A percentile compares a stretch with the other conserved stretches of the same genome.
These are phyloP conservation scores for Acleris holmiana DNA, from an alignment of 2,888 invertebrate species.

Conservation along the genomic window DNA sequence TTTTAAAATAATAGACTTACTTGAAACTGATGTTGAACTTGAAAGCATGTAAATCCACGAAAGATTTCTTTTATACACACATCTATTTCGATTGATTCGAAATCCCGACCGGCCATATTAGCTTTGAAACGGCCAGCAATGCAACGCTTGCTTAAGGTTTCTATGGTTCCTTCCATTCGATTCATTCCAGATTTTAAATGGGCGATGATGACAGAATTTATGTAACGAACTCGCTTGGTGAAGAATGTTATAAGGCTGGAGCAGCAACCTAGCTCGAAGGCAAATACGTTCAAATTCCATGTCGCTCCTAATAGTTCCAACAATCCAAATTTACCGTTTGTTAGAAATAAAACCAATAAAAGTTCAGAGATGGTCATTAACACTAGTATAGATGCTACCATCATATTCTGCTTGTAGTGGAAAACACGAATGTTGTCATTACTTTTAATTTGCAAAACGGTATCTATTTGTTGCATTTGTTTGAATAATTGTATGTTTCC, in stretches of 20 bases:
- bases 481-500: constrained; percentile 18
- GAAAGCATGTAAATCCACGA: constrained; percentile 44
- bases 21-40: constrained; percentile 46
- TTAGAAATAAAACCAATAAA: constrained; percentile 22
- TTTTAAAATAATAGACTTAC: constrained; percentile 32
- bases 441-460: constrained; percentile 7
- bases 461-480: constrained; percentile 16
- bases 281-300: constrained; percentile 1
- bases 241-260: constrained; percentile 57
- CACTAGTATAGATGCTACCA: background rate
- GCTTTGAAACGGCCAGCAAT: constrained; percentile 34
- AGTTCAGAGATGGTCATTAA: constrained; percentile 4
- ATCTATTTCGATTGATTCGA: constrained; percentile 44
- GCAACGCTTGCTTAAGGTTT: constrained; percentile 7
- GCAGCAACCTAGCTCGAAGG: constrained; percentile 46
- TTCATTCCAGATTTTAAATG: constrained; percentile 52
- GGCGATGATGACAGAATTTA: constrained; percentile 60
- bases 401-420: constrained; percentile 18
- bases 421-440: background rate
- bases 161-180: background rate
- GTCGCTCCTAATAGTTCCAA: background rate
- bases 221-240: constrained; percentile 51
- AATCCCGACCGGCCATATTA: constrained; percentile 45
- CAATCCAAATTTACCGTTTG: background rate
- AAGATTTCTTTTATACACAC: constrained; percentile 49